Percentiles rank a stretch among this genome's conserved stretches.
Conservation (phyloP, 2,113 vertebrate genomes). For the Ginglymostoma cirratum region DNA sequence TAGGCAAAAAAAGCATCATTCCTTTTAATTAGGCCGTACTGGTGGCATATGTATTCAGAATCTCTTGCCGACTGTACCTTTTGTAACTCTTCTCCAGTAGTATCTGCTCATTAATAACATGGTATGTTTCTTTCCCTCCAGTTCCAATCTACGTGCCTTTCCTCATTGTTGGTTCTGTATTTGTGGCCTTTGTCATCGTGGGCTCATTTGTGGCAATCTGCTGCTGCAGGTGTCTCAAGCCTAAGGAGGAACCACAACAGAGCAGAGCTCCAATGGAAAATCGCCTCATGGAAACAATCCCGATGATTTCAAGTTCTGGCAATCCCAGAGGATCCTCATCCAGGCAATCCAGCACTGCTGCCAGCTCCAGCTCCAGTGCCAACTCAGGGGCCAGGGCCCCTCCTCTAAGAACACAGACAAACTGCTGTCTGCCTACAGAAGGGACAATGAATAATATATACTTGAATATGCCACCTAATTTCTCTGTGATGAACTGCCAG, state of each 20-base stretch:
- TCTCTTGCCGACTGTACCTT: neutral
- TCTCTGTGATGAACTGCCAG: slow-evolving; percentile 94
- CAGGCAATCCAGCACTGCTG: slow-evolving; percentile 89
- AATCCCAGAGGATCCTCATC: slow-evolving; percentile 87
- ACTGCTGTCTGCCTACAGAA: slow-evolving; percentile 79
- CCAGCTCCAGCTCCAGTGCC: slow-evolving; percentile 91
- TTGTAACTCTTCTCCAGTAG: neutral
- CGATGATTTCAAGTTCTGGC: slow-evolving; percentile 87
- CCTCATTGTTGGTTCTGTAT: slow-evolving; percentile 92
- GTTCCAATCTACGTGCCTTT: slow-evolving; percentile 97
- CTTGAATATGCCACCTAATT: slow-evolving; percentile 94
- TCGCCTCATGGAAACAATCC: slow-evolving; percentile 88
- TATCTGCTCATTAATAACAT: neutral
- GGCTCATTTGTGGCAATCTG: slow-evolving; percentile 88
- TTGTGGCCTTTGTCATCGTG: slow-evolving; percentile 89
- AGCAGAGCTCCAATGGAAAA: slow-evolving; percentile 58
- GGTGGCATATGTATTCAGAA: neutral
- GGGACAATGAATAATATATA: slow-evolving; percentile 84
- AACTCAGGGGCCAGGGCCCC: slow-evolving; percentile 67
- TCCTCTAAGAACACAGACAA: slow-evolving; percentile 79
- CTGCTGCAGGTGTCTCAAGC: slow-evolving; percentile 90
- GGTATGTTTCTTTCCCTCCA: slow-evolving; percentile 47
- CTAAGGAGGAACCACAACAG: slow-evolving; percentile 88
- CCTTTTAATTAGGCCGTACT: neutral
- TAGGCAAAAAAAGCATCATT: neutral